Evolutionary conservation across 2,113 vertebrate species (phyloP).

Genomic region (Neoarius graeffei): DNA sequence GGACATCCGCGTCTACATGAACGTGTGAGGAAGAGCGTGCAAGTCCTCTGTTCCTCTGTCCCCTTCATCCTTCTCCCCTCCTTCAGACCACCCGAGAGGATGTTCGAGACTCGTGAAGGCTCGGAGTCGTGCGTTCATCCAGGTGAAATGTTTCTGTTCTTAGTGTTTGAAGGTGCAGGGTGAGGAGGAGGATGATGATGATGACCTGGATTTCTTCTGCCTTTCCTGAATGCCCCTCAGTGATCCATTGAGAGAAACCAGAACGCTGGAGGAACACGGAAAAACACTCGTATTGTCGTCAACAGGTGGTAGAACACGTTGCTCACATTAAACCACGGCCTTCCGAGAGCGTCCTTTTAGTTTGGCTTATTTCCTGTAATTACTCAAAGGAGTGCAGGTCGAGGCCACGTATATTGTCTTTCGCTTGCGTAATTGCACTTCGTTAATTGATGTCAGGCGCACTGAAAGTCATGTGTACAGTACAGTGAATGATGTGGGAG

Average conservation of each 20-base stretch:
- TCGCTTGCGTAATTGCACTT: conserved; percentile 33
- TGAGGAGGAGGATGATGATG: conserved; percentile 45
- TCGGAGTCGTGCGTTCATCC: neutral
- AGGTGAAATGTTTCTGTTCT: neutral
- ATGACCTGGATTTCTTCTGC: conserved; percentile 12
- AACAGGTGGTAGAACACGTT: conserved; percentile 46
- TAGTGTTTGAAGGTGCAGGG: neutral
- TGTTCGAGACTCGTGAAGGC: neutral
- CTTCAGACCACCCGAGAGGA: conserved; percentile 48
- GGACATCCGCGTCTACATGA: conserved; percentile 59
- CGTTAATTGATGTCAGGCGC: conserved; percentile 45
- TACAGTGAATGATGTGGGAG: conserved; percentile 29
- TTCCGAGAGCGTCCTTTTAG: conserved; percentile 35
- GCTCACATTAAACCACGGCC: conserved; percentile 40
- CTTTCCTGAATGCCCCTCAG: conserved; percentile 23
- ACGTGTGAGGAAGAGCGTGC: conserved; percentile 31
- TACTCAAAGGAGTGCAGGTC: conserved; percentile 47
- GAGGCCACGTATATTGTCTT: conserved; percentile 36
- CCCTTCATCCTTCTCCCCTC: conserved; percentile 37
- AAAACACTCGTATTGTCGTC: conserved; percentile 21
- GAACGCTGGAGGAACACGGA: neutral
- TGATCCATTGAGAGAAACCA: conserved; percentile 37
- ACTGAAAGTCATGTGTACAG: conserved; percentile 10
- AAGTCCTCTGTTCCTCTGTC: conserved; percentile 59
- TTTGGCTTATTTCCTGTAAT: conserved; percentile 56